A percentile compares a stretch with the other conserved stretches of the same genome.
phyloP scores from a whole-genome alignment of 2,797 vertebrate genomes.

The Rhincodon typus region DNA sequence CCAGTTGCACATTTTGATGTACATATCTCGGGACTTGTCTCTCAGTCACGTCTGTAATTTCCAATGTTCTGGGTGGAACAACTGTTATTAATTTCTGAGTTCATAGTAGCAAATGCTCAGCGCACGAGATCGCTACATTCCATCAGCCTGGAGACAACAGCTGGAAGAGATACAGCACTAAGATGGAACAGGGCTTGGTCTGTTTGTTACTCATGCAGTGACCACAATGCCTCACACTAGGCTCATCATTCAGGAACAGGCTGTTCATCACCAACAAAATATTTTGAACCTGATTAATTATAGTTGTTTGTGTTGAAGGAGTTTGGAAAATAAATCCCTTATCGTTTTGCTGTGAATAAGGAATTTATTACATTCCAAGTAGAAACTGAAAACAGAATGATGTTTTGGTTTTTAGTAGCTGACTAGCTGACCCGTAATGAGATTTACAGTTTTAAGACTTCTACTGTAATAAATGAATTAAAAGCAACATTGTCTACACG shows the following conservation, averaged over 20 bases:
- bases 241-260: neutral
- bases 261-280: neutral
- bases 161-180: neutral
- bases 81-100: neutral
- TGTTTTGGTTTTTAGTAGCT: too few relatives aligned
- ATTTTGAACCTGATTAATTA: neutral
- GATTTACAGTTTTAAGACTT: too few relatives aligned
- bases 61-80: neutral
- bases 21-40: neutral
- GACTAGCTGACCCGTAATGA: too few relatives aligned
- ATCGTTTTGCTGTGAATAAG: neutral
- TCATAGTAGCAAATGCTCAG: neutral
- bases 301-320: neutral
- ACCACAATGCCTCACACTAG: neutral
- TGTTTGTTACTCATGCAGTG: neutral
- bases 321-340: neutral
- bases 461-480: too few relatives aligned
- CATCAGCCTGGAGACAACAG: neutral
- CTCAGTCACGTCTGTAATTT: neutral
- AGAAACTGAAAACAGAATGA: too few relatives aligned
- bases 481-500: too few relatives aligned
- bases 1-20: neutral
- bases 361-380: neutral
- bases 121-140: neutral
- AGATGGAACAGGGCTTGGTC: neutral